Evolutionary conservation across 2,113 vertebrate genomes (phyloP).

Genomic region (Thermophis baileyi): DNA sequence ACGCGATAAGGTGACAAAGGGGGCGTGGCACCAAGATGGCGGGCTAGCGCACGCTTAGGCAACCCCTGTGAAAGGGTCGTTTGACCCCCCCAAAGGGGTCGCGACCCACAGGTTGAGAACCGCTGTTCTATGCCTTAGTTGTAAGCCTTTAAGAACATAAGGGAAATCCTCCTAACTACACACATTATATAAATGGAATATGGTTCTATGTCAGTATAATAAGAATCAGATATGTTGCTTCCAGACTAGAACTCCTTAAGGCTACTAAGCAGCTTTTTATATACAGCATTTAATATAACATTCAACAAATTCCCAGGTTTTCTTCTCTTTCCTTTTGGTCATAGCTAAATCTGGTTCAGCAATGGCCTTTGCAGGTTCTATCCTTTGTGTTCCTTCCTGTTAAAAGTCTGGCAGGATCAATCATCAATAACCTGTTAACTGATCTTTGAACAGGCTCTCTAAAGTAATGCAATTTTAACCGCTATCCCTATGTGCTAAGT

Average conservation of each 20-base stretch:
- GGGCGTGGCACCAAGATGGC: too few species aligned
- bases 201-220: too few species aligned
- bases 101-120: too few species aligned
- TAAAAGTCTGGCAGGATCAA: not conserved
- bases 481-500: not conserved
- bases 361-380: not conserved
- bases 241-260: not conserved
- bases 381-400: not conserved
- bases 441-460: not conserved
- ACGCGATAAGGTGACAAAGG: too few species aligned
- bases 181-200: not conserved
- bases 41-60: too few species aligned
- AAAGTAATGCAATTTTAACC: not conserved
- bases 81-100: too few species aligned
- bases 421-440: not conserved
- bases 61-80: too few species aligned
- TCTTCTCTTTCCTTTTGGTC: not conserved
- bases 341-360: not conserved
- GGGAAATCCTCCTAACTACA: not conserved
- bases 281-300: not conserved
- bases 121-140: not conserved
- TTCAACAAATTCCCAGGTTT: not conserved
- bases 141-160: not conserved
- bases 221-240: not conserved
- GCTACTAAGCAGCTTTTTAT: not conserved